Conservation (phyloP, 2,888 invertebrate genomes). For the Eutolmus rufibarbis region DNA sequence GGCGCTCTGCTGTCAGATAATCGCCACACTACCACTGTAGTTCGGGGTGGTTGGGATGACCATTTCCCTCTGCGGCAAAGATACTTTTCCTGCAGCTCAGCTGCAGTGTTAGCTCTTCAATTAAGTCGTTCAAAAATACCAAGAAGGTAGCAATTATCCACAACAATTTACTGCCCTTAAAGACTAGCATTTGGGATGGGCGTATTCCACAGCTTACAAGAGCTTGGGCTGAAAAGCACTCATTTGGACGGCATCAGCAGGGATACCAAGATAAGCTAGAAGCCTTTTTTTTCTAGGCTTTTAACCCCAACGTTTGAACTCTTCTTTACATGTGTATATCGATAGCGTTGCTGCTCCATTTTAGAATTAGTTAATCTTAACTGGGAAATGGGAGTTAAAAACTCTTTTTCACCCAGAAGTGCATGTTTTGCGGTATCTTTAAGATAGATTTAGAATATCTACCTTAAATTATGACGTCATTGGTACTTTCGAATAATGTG, state of each 20-base stretch:
- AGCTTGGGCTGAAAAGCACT: too few relatives aligned
- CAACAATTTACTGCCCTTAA: neutral
- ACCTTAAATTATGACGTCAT: neutral
- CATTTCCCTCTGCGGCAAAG: neutral
- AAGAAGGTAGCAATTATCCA: conserved; percentile 17
- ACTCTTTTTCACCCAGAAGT: neutral
- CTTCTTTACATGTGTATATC: too few relatives aligned
- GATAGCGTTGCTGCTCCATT: neutral
- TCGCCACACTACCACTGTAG: neutral
- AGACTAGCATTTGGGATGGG: neutral
- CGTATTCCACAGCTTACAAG: neutral
- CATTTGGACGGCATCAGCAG: neutral
- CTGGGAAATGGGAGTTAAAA: neutral
- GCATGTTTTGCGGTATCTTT: neutral
- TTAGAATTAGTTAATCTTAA: neutral
- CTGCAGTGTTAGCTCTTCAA: conserved; percentile 1
- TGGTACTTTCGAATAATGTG: neutral
- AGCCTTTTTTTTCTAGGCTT: neutral
- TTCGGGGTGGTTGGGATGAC: neutral
- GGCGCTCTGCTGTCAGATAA: neutral
- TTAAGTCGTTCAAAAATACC: conserved; percentile 2
- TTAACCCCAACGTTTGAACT: neutral
- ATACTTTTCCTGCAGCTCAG: neutral
- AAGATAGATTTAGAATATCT: neutral
- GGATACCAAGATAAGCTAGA: too few relatives aligned